Percentiles rank a stretch among this genome's conserved stretches.
phyloP scores from a whole-genome alignment of 2,113 vertebrate species.

The Petromus typicus region DNA sequence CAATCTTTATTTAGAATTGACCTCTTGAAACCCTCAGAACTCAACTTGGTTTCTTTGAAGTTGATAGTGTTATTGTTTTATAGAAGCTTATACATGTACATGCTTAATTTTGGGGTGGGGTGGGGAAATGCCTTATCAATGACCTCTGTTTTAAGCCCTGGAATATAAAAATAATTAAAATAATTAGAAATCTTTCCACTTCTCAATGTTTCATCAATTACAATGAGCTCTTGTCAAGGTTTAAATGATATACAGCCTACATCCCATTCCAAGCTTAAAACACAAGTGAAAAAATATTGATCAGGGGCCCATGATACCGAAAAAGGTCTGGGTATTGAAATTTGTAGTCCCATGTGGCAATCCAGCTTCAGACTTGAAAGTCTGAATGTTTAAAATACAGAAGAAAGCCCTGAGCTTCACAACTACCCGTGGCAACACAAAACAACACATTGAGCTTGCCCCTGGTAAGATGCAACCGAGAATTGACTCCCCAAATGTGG shows the following conservation, averaged over 20 bases:
- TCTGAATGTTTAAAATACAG: background rate
- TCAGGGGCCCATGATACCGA: background rate
- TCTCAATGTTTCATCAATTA: background rate
- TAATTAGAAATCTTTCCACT: background rate
- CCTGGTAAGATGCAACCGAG: constrained; percentile 7
- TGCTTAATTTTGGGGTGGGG: background rate
- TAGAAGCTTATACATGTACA: background rate
- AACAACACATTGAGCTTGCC: background rate
- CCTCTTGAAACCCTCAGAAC: background rate
- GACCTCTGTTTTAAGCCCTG: background rate
- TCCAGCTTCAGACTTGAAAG: background rate
- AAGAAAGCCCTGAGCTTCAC: background rate
- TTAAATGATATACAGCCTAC: background rate
- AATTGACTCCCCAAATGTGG: background rate
- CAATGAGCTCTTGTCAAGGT: background rate
- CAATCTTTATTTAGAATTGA: background rate
- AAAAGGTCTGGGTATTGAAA: background rate
- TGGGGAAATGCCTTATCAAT: background rate
- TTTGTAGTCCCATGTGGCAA: background rate
- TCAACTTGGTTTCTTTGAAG: background rate
- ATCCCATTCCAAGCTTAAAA: background rate
- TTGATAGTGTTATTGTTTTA: background rate
- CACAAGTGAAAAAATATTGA: background rate
- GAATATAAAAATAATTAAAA: background rate
- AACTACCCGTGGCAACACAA: background rate